Evolutionary conservation across 2,113 vertebrate species (phyloP).

Genomic region (Camelus dromedarius): DNA sequence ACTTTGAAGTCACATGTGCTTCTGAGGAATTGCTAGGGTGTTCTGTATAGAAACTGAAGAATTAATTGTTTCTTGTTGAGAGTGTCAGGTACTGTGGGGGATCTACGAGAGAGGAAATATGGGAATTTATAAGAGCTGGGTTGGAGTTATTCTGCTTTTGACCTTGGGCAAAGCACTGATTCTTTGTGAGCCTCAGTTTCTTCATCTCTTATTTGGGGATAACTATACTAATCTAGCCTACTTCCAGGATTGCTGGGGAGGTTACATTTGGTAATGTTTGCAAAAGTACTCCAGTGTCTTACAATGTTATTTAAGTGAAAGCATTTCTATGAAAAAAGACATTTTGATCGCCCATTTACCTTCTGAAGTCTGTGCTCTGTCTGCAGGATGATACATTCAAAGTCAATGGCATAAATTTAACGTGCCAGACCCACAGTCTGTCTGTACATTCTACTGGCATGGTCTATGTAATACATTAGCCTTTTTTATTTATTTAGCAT

Average conservation of each 20-base stretch:
- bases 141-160: not conserved
- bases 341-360: conserved; percentile 11
- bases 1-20: not conserved
- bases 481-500: conserved; percentile 65
- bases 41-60: not conserved
- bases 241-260: not conserved
- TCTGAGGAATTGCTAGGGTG: not conserved
- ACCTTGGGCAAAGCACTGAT: not conserved
- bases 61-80: not conserved
- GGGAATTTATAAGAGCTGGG: not conserved
- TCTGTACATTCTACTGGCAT: not conserved
- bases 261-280: not conserved
- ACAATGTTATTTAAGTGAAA: conserved; percentile 12
- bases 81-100: not conserved
- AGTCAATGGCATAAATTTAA: not conserved
- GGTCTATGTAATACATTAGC: not conserved
- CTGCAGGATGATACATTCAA: not conserved
- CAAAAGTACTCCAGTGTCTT: not conserved
- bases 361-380: not conserved
- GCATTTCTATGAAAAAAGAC: conserved; percentile 36
- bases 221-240: not conserved
- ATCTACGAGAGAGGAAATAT: not conserved
- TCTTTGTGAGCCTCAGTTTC: not conserved
- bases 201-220: not conserved
- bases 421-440: not conserved